Conservation (phyloP, 2,113 vertebrate genomes). For the Fukomys damarensis region DNA sequence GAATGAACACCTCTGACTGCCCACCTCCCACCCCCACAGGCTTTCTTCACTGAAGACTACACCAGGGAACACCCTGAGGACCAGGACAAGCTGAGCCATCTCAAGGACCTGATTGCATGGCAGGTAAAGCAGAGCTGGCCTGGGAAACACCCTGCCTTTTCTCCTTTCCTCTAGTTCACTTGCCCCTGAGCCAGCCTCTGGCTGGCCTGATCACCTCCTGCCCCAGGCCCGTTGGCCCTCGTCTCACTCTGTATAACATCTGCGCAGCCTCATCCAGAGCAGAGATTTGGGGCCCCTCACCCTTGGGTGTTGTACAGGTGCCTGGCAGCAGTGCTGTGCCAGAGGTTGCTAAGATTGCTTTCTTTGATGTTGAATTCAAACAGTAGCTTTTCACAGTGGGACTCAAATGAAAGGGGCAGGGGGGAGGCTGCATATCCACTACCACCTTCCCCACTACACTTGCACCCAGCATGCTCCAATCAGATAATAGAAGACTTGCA, state of each 20-base stretch:
- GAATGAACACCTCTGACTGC: not conserved
- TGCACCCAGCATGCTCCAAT: not conserved
- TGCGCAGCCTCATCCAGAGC: not conserved
- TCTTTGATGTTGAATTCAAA: not conserved
- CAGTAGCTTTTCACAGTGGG: not conserved
- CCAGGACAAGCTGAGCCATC: constrained; percentile 92
- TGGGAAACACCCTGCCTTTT: rapidly evolving
- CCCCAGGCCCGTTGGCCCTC: not conserved
- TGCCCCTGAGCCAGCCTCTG: not conserved
- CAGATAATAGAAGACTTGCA: not conserved
- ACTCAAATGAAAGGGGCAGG: not conserved
- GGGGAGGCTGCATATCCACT: not conserved
- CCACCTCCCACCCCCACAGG: constrained; percentile 84
- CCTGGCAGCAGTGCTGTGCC: rapidly evolving
- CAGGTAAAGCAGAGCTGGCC: constrained; percentile 89
- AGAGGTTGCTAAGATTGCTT: not conserved
- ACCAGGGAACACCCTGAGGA: constrained; percentile 91
- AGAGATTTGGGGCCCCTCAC: not conserved
- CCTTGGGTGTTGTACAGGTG: not conserved
- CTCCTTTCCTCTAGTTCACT: rapidly evolving
- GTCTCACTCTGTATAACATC: not conserved
- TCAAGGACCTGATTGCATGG: constrained; percentile 99
- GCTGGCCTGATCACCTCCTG: not conserved
- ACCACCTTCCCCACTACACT: not conserved
- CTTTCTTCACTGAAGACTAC: constrained; percentile 97